phyloP scores from a whole-genome alignment of 2,888 invertebrate species.

The Drosophila ezoana region DNA sequence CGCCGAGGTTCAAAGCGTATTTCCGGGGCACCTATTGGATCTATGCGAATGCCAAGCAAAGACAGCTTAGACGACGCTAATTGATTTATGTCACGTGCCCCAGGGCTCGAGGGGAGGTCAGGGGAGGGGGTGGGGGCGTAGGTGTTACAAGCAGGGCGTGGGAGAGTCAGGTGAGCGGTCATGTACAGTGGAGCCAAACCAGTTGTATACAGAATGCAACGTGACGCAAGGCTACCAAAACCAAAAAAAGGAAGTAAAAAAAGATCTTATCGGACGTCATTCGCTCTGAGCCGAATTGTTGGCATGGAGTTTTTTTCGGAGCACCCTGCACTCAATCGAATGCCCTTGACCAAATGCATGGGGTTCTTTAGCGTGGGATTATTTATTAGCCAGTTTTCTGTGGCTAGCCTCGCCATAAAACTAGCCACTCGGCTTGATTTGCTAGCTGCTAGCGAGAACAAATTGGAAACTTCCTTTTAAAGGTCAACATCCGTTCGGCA shows the following conservation, averaged over 20 bases:
- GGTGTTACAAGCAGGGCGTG: slow-evolving; percentile 7
- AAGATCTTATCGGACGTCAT: slow-evolving; percentile 1
- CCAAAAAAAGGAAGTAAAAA: slow-evolving; percentile 5
- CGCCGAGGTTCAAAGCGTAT: slow-evolving; percentile 57
- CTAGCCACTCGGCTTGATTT: slow-evolving; percentile 11
- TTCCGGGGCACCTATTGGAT: slow-evolving; percentile 57
- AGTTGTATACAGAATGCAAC: slow-evolving; percentile 67
- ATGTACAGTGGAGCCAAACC: slow-evolving; percentile 30
- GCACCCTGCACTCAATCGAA: too few relatives aligned
- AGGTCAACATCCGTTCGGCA: slow-evolving; percentile 24
- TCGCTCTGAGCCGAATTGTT: neutral
- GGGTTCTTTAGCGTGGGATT: too few relatives aligned
- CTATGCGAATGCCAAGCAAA: slow-evolving; percentile 54
- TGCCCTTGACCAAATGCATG: slow-evolving; percentile 11
- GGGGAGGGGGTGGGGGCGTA: neutral
- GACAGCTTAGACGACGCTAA: slow-evolving; percentile 71
- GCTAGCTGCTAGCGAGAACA: slow-evolving; percentile 4
- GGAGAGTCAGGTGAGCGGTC: neutral
- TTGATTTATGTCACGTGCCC: slow-evolving; percentile 77
- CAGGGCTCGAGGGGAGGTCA: slow-evolving; percentile 8
- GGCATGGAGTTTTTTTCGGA: too few relatives aligned
- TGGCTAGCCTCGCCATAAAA: neutral
- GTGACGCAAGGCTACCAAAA: slow-evolving; percentile 54
- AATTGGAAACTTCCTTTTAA: slow-evolving; percentile 12
- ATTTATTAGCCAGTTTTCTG: neutral